phyloP scores from a whole-genome alignment of 2,888 invertebrate species.

The Ophion costatus region DNA sequence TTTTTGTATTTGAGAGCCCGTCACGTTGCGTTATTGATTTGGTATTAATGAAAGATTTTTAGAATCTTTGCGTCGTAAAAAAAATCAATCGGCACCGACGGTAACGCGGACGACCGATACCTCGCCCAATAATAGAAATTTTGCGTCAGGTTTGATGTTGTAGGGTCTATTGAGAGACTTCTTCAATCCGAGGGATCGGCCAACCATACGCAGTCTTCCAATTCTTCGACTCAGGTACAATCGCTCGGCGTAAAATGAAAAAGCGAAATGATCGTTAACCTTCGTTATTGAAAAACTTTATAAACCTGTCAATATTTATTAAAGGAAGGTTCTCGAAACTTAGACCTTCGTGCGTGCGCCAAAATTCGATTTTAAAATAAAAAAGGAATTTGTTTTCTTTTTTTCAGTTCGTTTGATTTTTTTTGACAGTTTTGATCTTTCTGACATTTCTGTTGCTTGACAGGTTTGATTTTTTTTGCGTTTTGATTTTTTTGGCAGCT shows the following conservation, averaged over 20 bases:
- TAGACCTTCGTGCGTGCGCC: no score
- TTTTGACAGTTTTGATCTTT: no score
- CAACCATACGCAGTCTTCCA: background rate
- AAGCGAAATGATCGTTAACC: constrained; percentile 14
- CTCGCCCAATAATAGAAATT: constrained; percentile 14
- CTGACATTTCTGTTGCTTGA: no score
- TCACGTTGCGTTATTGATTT: constrained; percentile 39
- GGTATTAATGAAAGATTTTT: constrained; percentile 46
- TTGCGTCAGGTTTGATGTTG: background rate
- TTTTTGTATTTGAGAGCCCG: constrained; percentile 55
- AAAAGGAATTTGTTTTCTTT: no score
- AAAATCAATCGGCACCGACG: background rate
- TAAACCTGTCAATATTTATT: background rate
- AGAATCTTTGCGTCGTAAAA: constrained; percentile 26
- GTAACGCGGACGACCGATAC: constrained; percentile 11
- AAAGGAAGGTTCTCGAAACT: no score
- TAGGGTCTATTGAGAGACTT: background rate
- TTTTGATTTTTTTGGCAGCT: no score
- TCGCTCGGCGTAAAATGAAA: constrained; percentile 13
- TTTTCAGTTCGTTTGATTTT: no score
- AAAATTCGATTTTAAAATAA: no score
- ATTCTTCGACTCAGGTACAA: background rate
- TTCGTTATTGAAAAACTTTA: background rate
- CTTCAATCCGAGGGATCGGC: background rate
- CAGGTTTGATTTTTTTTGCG: no score